Conservation (phyloP, 2,113 vertebrate species). For the Dipodomys ordii region DNA sequence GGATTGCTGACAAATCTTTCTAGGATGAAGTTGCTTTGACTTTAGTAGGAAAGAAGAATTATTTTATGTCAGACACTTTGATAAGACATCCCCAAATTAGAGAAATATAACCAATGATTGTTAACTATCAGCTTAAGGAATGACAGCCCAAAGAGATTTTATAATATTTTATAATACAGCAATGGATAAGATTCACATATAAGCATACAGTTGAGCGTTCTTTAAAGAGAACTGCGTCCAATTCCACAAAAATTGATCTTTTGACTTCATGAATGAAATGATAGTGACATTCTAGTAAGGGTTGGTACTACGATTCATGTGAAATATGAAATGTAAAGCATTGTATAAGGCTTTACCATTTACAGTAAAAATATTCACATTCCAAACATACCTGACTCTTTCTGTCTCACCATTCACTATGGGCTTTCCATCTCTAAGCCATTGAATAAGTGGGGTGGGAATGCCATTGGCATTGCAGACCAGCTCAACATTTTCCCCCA, state of each 20-base stretch:
- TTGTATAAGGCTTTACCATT: not conserved
- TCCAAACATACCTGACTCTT: conserved; percentile 88
- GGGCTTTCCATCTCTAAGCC: conserved; percentile 94
- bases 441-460: conserved; percentile 91
- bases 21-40: not conserved
- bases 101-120: not conserved
- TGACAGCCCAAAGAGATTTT: not conserved
- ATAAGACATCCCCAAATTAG: not conserved
- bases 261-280: conserved; percentile 13
- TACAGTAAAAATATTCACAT: not conserved
- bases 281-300: not conserved
- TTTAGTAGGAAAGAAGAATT: not conserved
- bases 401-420: conserved; percentile 80
- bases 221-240: not conserved
- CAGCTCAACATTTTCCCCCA: conserved; percentile 92
- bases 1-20: not conserved
- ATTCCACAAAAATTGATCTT: not conserved
- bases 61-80: not conserved
- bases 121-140: not conserved
- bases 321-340: conserved; percentile 12
- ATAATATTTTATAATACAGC: not conserved
- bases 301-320: not conserved
- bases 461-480: conserved; percentile 90
- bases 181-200: not conserved
- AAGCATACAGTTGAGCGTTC: not conserved